Conservation (phyloP, 1,140 invertebrate species). For the Cotesia vestalis region DNA sequence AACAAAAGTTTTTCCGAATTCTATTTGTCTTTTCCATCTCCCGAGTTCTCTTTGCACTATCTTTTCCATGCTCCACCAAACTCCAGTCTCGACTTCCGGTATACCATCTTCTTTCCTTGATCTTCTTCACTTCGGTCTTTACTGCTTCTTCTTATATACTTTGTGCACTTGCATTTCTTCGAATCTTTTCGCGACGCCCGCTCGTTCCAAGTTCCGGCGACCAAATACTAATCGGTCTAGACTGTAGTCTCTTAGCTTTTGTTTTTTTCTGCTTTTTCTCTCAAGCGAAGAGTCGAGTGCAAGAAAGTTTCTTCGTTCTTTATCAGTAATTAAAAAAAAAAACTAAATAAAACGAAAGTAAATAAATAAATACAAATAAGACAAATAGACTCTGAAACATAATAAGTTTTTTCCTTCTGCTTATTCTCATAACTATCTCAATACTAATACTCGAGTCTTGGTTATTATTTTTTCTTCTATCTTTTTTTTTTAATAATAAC, state of each 20-base stretch:
- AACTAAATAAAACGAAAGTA: background rate
- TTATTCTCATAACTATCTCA: conserved; percentile 28
- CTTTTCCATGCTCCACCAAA: conserved; percentile 41
- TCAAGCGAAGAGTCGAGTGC: conserved; percentile 32
- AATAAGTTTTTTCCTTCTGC: conserved; percentile 32
- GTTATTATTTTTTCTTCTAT: conserved; percentile 14
- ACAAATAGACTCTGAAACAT: background rate
- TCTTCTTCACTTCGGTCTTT: no score
- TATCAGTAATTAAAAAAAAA: conserved; percentile 1
- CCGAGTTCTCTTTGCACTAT: conserved; percentile 39
- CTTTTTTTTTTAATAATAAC: background rate
- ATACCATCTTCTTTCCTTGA: conserved; percentile 5
- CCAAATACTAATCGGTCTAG: conserved; percentile 58
- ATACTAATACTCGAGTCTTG: conserved; percentile 28
- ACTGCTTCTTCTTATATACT: conserved; percentile 24
- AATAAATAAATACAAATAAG: background rate
- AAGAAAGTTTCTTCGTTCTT: conserved; percentile 32
- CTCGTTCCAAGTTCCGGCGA: conserved; percentile 50
- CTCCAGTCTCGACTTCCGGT: conserved; percentile 11
- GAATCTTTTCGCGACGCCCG: conserved; percentile 18
- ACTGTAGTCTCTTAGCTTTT: conserved; percentile 39
- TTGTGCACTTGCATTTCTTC: conserved; percentile 24
- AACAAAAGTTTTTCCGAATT: conserved; percentile 57
- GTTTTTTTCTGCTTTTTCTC: conserved; percentile 32
- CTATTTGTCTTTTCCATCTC: conserved; percentile 54